Evolutionary conservation across 1,140 invertebrate genomes (phyloP), one percentile per base, ranked within the genome.

Genomic region (Thaumatotibia leucotreta): DNA sequence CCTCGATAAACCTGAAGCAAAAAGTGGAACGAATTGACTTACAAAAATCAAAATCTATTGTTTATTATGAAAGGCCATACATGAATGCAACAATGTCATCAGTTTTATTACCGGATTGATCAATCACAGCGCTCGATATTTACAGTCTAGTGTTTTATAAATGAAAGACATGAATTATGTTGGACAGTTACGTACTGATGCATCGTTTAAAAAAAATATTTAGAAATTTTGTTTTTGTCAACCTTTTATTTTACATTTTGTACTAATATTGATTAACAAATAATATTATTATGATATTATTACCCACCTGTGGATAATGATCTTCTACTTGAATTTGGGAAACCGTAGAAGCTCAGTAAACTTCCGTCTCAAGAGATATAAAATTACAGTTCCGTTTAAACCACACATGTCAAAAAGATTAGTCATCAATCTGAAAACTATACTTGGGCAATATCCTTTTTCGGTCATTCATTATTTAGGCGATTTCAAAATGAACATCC

Each of bases 61-160:
- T 58, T 58, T 58, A 27, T 58, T 23, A 31, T 58, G 52, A 58
- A 29, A 29, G n/a, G n/a, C n/a, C n/a, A 58, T 58, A 29, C 52
- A 58, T 58, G 17, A 11, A 27, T 58, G 52, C 52, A 58, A 27
- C 23, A 58, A 24, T 58, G 52, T 29, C 11, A 24, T 58, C 52
- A 45, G 4, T 58, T 58, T 58, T 58, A 58, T 58, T 58, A 27
- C 52, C 52, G n/a, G 52, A 27, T 58, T 58, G 52, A 17, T 27
- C 52, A 58, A 58, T 58, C 52, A 27, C 20, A 3, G 39, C 2
- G 39, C 22, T 27, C 10, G 23, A 24, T 39, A 39, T 39, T 39
- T 2, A 27, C n/a, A 27, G 23, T 11, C 4, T 29, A 58, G 52
- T 27, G 23, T 58, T 31, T 58, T 27, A 58, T 58, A 31, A 27